Evolutionary conservation across 2,113 vertebrate genomes (phyloP).

Genomic region (Phaethon lepturus): DNA sequence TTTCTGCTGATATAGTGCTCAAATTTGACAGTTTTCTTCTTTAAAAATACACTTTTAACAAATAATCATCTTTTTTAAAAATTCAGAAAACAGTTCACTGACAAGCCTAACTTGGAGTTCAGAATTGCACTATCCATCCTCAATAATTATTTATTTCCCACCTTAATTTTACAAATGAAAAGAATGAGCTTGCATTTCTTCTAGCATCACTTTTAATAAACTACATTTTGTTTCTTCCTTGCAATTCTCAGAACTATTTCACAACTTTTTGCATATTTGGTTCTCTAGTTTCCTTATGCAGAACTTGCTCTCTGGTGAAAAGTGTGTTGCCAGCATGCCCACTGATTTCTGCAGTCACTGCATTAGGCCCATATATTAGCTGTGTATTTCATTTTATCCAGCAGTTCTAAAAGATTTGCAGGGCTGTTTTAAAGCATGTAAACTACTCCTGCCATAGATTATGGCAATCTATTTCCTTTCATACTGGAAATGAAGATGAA

Average conservation of each 20-base stretch:
- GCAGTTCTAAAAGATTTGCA: not conserved
- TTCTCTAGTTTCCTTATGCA: slow-evolving; percentile 9
- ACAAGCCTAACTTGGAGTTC: not conserved
- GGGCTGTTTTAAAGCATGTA: not conserved
- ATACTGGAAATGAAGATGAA: not conserved
- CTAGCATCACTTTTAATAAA: not conserved
- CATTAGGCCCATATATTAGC: not conserved
- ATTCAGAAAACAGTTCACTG: not conserved
- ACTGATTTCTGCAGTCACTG: not conserved
- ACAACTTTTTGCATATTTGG: not conserved
- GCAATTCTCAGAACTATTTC: not conserved
- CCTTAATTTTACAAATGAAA: not conserved
- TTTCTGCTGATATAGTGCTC: not conserved
- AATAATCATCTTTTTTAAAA: not conserved
- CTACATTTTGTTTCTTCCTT: not conserved
- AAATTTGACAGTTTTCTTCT: not conserved
- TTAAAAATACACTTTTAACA: not conserved
- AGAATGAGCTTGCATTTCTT: not conserved
- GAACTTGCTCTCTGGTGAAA: not conserved
- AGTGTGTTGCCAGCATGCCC: not conserved
- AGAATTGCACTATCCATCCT: not conserved
- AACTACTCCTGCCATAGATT: not conserved
- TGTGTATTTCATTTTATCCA: not conserved
- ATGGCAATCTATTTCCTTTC: not conserved
- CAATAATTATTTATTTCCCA: not conserved